Conservation (phyloP, 2,797 vertebrate genomes). For the Mus spretus region DNA sequence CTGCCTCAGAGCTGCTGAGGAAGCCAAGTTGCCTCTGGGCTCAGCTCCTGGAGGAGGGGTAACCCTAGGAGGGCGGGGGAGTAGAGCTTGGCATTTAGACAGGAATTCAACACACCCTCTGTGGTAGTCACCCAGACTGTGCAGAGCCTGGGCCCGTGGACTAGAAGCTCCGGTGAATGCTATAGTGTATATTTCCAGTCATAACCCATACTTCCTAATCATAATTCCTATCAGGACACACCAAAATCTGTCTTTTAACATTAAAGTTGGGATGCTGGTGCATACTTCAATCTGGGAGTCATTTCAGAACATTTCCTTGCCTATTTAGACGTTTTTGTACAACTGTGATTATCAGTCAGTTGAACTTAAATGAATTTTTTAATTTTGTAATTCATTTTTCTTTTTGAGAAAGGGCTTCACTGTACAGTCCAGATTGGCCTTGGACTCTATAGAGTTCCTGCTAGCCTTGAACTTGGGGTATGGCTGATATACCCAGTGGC, state of each 20-base stretch:
- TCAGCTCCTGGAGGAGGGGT: background rate
- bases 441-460: background rate
- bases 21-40: background rate
- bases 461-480: background rate
- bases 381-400: conserved; percentile 19
- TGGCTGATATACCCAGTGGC: background rate
- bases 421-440: background rate
- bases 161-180: background rate
- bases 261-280: background rate
- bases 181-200: background rate
- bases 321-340: background rate
- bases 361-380: conserved; percentile 12
- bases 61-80: background rate
- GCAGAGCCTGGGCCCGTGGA: background rate
- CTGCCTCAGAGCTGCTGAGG: background rate
- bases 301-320: conserved; percentile 29
- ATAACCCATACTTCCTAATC: too few relatives aligned
- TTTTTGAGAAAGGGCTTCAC: background rate
- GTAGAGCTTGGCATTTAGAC: background rate
- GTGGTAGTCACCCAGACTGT: background rate
- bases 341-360: background rate
- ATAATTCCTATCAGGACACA: background rate
- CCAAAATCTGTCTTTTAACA: background rate
- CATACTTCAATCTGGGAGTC: background rate
- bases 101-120: background rate